These are phyloP conservation scores for Electrophaes corylata DNA, from an alignment of 2,888 invertebrate species.

Conservation along the genomic window DNA sequence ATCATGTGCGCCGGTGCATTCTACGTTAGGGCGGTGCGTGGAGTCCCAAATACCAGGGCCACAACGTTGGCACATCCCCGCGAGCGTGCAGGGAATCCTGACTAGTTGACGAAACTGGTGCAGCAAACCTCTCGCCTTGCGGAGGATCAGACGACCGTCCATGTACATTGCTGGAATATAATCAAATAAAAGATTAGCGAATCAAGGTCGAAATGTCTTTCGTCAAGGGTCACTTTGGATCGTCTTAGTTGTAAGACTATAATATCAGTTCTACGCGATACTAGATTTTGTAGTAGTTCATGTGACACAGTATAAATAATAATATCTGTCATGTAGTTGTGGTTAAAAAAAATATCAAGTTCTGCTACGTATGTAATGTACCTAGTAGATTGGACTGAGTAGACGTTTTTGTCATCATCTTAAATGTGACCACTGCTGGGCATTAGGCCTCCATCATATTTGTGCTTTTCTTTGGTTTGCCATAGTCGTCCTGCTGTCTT, in stretches of 20 bases:
- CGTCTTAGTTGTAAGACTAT: not conserved
- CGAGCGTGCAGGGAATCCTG: slow-evolving; percentile 94
- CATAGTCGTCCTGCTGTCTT: too few relatives aligned
- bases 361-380: too few relatives aligned
- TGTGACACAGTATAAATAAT: too few relatives aligned
- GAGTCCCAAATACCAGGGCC: slow-evolving; percentile 98
- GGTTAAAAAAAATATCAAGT: too few relatives aligned
- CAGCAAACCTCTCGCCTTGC: slow-evolving; percentile 95
- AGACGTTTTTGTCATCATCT: too few relatives aligned
- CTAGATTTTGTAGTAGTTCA: too few relatives aligned
- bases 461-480: too few relatives aligned
- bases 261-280: too few relatives aligned
- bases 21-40: slow-evolving; percentile 93
- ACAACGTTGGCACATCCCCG: slow-evolving; percentile 93
- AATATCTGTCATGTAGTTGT: too few relatives aligned
- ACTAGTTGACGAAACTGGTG: slow-evolving; percentile 95
- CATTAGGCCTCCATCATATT: too few relatives aligned
- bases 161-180: slow-evolving; percentile 93
- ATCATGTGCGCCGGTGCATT: slow-evolving; percentile 91
- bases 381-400: too few relatives aligned
- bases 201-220: not conserved
- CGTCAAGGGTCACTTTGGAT: not conserved
- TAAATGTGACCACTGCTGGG: too few relatives aligned
- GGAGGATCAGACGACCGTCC: slow-evolving; percentile 95
- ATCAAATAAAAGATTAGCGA: not conserved